Conservation (phyloP, 2,113 vertebrate genomes). For the Marmota monax region DNA sequence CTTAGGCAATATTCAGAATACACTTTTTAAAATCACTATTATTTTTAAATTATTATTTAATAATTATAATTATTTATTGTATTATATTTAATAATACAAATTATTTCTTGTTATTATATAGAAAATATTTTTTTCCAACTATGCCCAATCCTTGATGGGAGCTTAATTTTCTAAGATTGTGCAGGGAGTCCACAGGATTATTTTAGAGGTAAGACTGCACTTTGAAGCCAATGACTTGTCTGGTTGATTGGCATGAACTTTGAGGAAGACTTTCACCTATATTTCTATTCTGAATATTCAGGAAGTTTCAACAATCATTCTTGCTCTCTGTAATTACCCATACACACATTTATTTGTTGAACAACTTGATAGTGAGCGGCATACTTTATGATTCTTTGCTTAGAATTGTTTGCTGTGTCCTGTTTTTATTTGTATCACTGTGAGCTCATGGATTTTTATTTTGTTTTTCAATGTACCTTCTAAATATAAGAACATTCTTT, state of each 20-base stretch:
- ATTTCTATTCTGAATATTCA: slow-evolving; percentile 27
- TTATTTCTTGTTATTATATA: not conserved
- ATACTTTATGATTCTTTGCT: not conserved
- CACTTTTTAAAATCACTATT: not conserved
- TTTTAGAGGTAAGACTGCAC: not conserved
- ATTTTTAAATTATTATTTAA: no score
- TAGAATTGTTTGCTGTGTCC: not conserved
- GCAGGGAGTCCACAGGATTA: not conserved
- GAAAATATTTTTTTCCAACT: not conserved
- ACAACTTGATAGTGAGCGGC: not conserved
- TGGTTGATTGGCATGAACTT: slow-evolving; percentile 1
- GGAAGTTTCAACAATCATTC: not conserved
- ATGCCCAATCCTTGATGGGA: not conserved
- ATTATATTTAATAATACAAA: not conserved
- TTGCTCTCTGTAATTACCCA: not conserved
- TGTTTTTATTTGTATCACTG: not conserved
- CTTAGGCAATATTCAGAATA: not conserved
- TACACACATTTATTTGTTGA: not conserved
- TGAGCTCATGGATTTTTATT: not conserved
- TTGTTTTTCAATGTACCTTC: not conserved
- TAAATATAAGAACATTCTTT: not conserved
- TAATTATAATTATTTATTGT: no score
- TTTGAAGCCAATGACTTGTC: slow-evolving; percentile 12
- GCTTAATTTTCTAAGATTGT: not conserved
- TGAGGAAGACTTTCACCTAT: not conserved